Percentiles rank a stretch among this genome's conserved stretches.
These are phyloP conservation scores for Mus pahari DNA, from an alignment of 2,113 vertebrate species.

Conservation along the genomic window DNA sequence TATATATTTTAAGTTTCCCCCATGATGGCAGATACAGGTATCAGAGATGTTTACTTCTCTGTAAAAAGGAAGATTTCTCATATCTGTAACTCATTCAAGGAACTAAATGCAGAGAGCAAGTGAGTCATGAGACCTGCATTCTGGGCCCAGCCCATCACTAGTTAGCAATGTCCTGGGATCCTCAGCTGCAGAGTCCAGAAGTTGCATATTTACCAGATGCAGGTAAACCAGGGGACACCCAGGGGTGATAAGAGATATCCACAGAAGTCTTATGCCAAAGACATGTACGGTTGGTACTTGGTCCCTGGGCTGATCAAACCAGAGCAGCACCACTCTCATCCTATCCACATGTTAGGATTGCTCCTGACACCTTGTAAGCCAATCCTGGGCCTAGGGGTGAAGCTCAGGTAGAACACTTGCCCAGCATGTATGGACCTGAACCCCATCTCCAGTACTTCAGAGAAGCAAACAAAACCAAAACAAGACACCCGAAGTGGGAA, in stretches of 20 bases:
- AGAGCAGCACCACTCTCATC: background rate
- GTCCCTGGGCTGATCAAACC: background rate
- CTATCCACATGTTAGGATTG: background rate
- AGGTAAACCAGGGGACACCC: background rate
- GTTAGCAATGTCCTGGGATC: background rate
- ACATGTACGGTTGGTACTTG: background rate
- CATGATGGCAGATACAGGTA: background rate
- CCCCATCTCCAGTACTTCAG: background rate
- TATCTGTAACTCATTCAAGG: background rate
- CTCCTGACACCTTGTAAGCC: background rate
- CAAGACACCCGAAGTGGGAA: background rate
- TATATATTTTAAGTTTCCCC: background rate
- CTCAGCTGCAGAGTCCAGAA: background rate
- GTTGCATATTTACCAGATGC: background rate
- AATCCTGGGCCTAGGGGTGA: background rate
- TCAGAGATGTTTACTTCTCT: background rate
- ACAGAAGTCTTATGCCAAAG: background rate
- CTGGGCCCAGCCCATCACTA: background rate
- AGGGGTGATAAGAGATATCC: background rate
- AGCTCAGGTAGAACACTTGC: background rate
- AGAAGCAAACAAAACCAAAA: slow-evolving; percentile 29
- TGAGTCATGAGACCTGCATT: background rate
- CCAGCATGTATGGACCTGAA: background rate
- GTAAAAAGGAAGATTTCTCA: slow-evolving; percentile 12
- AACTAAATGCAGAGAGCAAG: background rate